These are phyloP conservation scores for Cliona cf. orientalis DNA, from an alignment of 37 sponge, comb jelly and placozoan genomes.

Conservation along the genomic window DNA sequence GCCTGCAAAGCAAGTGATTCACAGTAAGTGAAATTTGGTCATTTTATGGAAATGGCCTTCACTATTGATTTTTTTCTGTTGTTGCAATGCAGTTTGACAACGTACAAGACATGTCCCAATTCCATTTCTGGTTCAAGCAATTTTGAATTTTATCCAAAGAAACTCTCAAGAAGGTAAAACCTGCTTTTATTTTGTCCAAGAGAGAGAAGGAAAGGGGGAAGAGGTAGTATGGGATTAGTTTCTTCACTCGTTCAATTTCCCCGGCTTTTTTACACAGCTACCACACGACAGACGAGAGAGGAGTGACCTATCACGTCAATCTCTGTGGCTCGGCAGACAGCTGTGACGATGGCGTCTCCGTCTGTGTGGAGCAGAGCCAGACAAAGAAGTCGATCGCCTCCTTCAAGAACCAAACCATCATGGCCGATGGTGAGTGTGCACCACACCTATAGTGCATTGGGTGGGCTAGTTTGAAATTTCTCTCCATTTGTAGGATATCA, in stretches of 20 bases:
- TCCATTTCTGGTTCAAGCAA: not conserved
- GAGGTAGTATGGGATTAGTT: not conserved
- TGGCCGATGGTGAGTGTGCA: slow-evolving; percentile 28
- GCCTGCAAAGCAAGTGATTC: slow-evolving; percentile 36
- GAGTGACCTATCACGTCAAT: slow-evolving; percentile 13
- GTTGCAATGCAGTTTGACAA: too few species aligned
- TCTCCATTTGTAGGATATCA: slow-evolving; percentile 4
- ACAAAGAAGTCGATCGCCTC: slow-evolving; percentile 1
- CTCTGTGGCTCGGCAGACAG: slow-evolving; percentile 8
- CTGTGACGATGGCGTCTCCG: slow-evolving; percentile 7
- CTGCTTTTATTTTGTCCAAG: not conserved
- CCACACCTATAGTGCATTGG: not conserved
- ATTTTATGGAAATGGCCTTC: too few species aligned
- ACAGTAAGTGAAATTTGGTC: not conserved
- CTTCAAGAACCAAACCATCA: slow-evolving; percentile 13
- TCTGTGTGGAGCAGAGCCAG: slow-evolving; percentile 17
- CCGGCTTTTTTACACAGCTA: not conserved
- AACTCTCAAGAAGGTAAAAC: too few species aligned
- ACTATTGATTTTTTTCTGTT: too few species aligned
- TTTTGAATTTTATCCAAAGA: not conserved
- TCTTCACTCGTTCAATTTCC: not conserved
- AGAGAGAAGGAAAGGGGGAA: not conserved
- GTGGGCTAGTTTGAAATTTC: not conserved
- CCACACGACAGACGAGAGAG: not conserved
- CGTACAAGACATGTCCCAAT: too few species aligned